Percentiles rank a stretch among this genome's conserved stretches.
Evolutionary conservation across 2,113 vertebrate species (phyloP).

Genomic region (Apteryx owenii): DNA sequence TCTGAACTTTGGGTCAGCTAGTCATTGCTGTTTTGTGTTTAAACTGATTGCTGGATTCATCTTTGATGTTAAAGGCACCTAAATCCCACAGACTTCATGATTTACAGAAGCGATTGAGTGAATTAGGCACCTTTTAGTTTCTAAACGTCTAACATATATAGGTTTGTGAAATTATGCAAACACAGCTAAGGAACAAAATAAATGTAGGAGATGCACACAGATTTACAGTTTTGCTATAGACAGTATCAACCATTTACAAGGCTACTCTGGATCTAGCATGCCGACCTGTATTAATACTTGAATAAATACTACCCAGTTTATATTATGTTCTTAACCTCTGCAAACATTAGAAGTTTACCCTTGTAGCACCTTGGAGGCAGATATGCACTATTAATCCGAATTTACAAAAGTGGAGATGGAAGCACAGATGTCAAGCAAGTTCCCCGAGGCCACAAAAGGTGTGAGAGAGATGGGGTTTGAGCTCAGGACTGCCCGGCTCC

Average conservation of each 20-base stretch:
- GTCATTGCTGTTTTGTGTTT: neutral
- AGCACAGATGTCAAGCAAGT: neutral
- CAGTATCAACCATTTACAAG: too few species aligned
- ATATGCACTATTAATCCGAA: neutral
- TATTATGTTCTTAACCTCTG: neutral
- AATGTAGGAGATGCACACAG: neutral
- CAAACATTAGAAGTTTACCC: neutral
- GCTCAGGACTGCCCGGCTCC: neutral
- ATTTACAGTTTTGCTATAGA: neutral
- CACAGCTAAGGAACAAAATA: neutral
- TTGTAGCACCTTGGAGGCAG: neutral
- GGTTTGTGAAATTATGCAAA: neutral
- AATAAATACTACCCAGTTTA: neutral
- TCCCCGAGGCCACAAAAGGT: neutral
- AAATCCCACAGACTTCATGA: accelerated
- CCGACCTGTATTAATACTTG: neutral
- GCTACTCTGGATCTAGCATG: neutral
- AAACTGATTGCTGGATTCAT: neutral
- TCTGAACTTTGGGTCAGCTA: neutral
- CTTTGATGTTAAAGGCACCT: neutral
- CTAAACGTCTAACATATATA: accelerated
- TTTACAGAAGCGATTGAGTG: neutral
- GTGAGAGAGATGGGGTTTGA: neutral
- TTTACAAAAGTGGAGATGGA: neutral
- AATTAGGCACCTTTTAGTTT: accelerated